Evolutionary conservation across 2,113 vertebrate species (phyloP), one percentile per base, ranked within the genome.

Genomic region (Aphelocoma coerulescens): DNA sequence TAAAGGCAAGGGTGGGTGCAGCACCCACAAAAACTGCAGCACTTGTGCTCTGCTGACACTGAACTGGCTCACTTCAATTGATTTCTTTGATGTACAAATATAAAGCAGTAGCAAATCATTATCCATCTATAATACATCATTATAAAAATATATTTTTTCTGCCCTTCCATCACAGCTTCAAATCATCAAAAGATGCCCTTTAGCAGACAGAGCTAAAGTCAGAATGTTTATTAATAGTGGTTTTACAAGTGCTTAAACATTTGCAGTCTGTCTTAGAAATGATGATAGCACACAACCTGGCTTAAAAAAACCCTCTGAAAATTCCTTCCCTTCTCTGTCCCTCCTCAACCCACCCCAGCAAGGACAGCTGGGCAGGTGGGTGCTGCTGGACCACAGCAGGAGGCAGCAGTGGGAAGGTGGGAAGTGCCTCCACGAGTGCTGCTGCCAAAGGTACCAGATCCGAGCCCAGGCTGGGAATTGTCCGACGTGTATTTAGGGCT

Each of bases 401-500:
- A 37, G 46, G 37, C 3, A n/a, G 77, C 81, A 48, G 30, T 0
- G 11, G 85, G 30, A 33, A 28, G 19, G 41, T 3, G 7, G n/a
- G 23, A 57, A 26, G 30, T 3, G 44, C 32, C 14, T 41, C 1
- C 7, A 3, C 3, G 52, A 10, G 57, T 0, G 1, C 10, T 7
- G 12, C 2, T 62, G 55, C 79, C 80, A 67, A 21, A 65, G 44
- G 35, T 2, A 28, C 6, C 7, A 10, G 19, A 16, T 16, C 48
- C 57, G 33, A 6, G 72, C 10, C 41, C 24, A 3, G 48, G n/a
- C n/a, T 72, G 54, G 6, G 49, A 41, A 17, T 14, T 24, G 11
- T 1, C 62, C 11, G 3, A 0, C 3, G 1, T 5, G 41, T 2
- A 6, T 18, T 35, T 0, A 33, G 65, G 39, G 39, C 55, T 24